Percentiles rank a stretch among this genome's conserved stretches.
These are phyloP conservation scores for Dryoscopus gambensis DNA, from an alignment of 2,113 vertebrate species.

Conservation along the genomic window DNA sequence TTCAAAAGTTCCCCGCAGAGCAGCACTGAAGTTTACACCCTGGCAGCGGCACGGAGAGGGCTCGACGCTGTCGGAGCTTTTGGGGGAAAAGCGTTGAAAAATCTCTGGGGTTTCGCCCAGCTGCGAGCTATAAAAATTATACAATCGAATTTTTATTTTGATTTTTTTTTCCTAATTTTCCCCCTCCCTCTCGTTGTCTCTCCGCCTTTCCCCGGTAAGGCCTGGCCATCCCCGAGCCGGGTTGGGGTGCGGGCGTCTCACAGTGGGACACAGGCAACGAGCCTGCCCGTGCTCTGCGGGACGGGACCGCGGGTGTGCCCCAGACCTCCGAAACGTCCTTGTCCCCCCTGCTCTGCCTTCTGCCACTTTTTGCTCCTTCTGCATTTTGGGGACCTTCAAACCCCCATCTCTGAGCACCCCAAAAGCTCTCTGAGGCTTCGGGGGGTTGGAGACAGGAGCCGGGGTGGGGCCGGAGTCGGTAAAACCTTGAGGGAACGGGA, in stretches of 20 bases:
- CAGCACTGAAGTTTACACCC: constrained; percentile 1
- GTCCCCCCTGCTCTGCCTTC: neutral
- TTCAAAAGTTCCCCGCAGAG: neutral
- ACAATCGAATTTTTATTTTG: neutral
- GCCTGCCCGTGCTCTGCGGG: neutral
- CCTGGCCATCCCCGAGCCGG: neutral
- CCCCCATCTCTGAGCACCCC: neutral
- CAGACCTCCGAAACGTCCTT: neutral
- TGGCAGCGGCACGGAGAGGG: neutral
- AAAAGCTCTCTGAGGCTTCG: neutral
- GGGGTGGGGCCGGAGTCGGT: neutral
- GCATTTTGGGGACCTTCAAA: neutral
- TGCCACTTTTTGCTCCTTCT: neutral
- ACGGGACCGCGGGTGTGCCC: too few species aligned
- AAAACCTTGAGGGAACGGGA: neutral
- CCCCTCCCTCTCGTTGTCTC: too few species aligned
- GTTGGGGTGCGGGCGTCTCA: neutral
- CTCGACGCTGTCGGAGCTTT: neutral
- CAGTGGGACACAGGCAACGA: neutral
- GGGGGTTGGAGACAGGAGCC: accelerated
- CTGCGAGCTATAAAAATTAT: neutral
- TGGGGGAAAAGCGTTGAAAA: neutral
- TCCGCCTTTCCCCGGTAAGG: neutral
- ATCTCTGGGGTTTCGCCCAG: neutral
- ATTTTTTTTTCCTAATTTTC: accelerated